phyloP scores from a whole-genome alignment of 2,888 invertebrate genomes.

The Ditylenchus weischeri region DNA sequence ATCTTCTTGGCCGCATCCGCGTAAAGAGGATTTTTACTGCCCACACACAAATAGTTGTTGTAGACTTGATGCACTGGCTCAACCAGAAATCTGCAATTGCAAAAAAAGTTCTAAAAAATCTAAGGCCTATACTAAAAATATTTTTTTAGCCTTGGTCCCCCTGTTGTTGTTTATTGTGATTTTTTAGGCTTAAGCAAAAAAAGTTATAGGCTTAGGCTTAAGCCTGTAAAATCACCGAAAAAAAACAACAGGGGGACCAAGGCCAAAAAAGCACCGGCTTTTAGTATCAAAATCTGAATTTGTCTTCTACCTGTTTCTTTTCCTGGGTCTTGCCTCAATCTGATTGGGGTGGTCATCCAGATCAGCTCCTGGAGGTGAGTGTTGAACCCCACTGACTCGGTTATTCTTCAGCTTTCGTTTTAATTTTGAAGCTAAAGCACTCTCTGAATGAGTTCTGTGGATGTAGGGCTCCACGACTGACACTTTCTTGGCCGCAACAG shows the following conservation, averaged over 20 bases:
- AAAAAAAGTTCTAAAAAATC: not conserved
- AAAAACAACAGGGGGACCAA: too few species aligned
- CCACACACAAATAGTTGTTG: not conserved
- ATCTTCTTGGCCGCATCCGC: conserved; percentile 8
- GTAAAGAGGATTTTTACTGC: not conserved
- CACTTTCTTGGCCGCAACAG: not conserved
- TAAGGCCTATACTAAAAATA: too few species aligned
- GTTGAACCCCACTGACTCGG: not conserved
- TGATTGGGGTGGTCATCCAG: conserved; percentile 28
- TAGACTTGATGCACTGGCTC: conserved; percentile 15
- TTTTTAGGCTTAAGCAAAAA: too few species aligned
- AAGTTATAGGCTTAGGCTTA: too few species aligned
- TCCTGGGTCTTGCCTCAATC: conserved; percentile 21
- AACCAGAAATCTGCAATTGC: conserved; percentile 17
- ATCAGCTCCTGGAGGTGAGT: conserved; percentile 24
- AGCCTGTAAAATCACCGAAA: too few species aligned
- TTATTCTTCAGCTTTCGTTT: conserved; percentile 6
- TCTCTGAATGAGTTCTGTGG: conserved; percentile 13
- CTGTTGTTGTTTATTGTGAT: too few species aligned
- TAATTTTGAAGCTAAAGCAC: not conserved
- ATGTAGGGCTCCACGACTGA: conserved; percentile 7
- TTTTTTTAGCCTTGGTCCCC: too few species aligned
- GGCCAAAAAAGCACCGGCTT: too few species aligned
- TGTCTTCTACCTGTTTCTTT: conserved; percentile 19
- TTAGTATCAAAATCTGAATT: not conserved